Evolutionary conservation across 2,888 invertebrate genomes (phyloP), one percentile per base, ranked within the genome.

Genomic region (Neelides folsomi): DNA sequence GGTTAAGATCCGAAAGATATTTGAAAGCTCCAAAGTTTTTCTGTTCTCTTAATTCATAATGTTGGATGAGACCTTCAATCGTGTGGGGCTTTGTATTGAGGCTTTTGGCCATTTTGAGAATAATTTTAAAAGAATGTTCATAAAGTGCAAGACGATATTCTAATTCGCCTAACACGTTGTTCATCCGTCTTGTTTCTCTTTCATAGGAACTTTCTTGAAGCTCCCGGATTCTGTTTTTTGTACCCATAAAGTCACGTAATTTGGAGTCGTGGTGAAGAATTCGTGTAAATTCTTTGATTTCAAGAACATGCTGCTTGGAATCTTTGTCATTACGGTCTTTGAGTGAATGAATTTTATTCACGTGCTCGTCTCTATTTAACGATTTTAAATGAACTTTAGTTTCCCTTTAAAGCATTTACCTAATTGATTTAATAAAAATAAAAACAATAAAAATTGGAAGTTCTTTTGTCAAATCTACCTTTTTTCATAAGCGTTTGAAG

Each of bases 301-400:
- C 60, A 35, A 60, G 36, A 7, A 58, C 55, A 51, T 60, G 60
- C 27, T 56, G 55, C 15, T 56, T 56, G 1, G 58, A 56, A 34
- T 60, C 60, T 42, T 58, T 60, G 43, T 55, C 55, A 40, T 60
- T 58, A 8, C 55, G 51, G 13, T 60, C 60, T 5, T 55, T 43
- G 20, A 60, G 47, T 20, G 51, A 51, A 34, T 50, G 58, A 19
- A 54, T 54, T 48, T 55, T 56, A 35, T 47, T 49, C 5, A 58
- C 54, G 49, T 52, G 53, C n/a, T 60, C 58, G 34, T 58, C 60
- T 45, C 59, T 55, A 35, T 49, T 15, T 39, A 34, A 49, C 35
- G 3, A 19, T 9, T 18, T 6, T 20, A 40, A 18, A 36, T 19
- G 35, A 16, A 34, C 18, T n/a, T 51, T 6, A 46, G 9, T 12